Evolutionary conservation across 2,797 vertebrate species (phyloP), one percentile per base, ranked within the genome.

Genomic region (Bufotes viridis): DNA sequence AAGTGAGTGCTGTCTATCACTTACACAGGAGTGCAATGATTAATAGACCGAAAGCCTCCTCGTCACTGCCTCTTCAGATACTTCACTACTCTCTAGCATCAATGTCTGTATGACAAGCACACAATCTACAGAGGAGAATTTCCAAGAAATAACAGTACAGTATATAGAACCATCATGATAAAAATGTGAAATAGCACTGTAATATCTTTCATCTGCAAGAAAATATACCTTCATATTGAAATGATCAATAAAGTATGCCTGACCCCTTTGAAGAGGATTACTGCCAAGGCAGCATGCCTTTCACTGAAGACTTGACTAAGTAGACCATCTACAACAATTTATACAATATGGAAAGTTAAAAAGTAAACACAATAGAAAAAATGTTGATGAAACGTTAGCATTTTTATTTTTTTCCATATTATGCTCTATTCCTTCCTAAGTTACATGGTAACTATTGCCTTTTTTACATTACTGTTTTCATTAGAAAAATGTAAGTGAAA

Each of bases 141-240:
- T 85, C 72, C 70, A 61, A 55, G 61, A 69, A 86, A 86, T 22
- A 86, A 49, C 58, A 57, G 24, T 86, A 78, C 53, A 5, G 58
- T 78, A 75, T 61, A 78, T 7, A n/a, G 34, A 63, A 69, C n/a
- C 24, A 86, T 86, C 42, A 86, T 14, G 34, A 67, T 14, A 22
- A 51, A 63, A 85, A 57, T 70, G 51, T 53, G 70, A 80, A 57
- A 80, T 57, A 53, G 57, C 34, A 55, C 61, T 22, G 3, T 60
- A 67, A 26, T 86, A 12, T 57, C 26, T 84, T 84, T 84, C 26
- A 84, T 84, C 82, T 76, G 22, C 22, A 65, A 60, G 11, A n/a
- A 69, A 49, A 51, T 29, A 69, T 67, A 14, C 61, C 85, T n/a
- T 58, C 53, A 84, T 7, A 60, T 60, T 84, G 70, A 84, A 70